Conservation (phyloP, 1,140 invertebrate species). For the Odontomachus brunneus region DNA sequence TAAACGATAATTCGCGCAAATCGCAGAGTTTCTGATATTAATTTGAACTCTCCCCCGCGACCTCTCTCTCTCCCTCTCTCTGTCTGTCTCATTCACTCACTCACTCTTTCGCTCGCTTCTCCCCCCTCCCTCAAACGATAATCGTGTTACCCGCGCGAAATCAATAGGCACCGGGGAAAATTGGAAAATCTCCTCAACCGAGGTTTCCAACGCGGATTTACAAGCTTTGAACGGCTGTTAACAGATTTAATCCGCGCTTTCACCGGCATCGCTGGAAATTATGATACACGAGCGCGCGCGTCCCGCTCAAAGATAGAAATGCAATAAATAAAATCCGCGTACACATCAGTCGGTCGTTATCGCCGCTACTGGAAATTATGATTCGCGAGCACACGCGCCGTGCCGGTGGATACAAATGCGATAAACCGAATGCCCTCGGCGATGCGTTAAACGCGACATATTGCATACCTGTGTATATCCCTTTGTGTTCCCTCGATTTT, state of each 20-base stretch:
- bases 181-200: constrained; percentile 69
- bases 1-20: constrained; percentile 76
- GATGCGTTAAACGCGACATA: constrained; percentile 30
- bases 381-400: constrained; percentile 38
- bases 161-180: constrained; percentile 71
- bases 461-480: too few relatives aligned
- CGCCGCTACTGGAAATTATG: constrained; percentile 59
- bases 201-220: constrained; percentile 68
- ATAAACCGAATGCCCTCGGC: constrained; percentile 5
- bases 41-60: constrained; percentile 60
- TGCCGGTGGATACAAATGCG: constrained; percentile 47
- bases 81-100: constrained; percentile 16
- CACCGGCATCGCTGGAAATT: constrained; percentile 61
- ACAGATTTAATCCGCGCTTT: constrained; percentile 71
- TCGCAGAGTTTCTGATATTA: constrained; percentile 74
- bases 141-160: constrained; percentile 71
- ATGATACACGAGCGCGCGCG: constrained; percentile 50
- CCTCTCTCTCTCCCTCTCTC: background rate
- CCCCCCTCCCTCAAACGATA: constrained; percentile 47
- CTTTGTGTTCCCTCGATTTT: too few relatives aligned
- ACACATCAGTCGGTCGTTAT: constrained; percentile 3
- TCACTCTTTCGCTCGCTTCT: background rate
- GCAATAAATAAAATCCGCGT: constrained; percentile 25
- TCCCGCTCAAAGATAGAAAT: constrained; percentile 53
- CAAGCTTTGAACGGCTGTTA: constrained; percentile 67